Base-by-base conservation (phyloP, 30 jellyfish, hydroid and myxozoan species). In the Hydractinia symbiolongicarpus region DNA sequence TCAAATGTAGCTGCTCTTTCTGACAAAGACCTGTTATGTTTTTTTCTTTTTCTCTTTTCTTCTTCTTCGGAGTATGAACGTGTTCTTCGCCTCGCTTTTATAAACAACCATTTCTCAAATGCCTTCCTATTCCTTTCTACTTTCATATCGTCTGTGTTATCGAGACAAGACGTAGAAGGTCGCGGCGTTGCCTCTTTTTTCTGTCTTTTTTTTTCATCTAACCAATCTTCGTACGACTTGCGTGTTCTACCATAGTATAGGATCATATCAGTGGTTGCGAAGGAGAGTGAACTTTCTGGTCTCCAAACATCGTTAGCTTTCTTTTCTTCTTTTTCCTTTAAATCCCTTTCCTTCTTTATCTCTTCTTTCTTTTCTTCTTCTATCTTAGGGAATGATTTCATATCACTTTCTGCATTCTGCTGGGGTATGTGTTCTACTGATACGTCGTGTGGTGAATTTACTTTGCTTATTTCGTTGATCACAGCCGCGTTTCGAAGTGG, bases 121-220 rank as follows among this genome's bases (percentile, higher is more conserved):
- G 80, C 80, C n/a, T 71, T 71, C 80, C 9, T 71, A 71, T 71
- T 71, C 69, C 17, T 49, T 9, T 71, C 80, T 10, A 15, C 67
- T 20, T 71, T 71, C 17, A 11, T 58, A 13, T 3, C 69, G 17
- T 71, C 80, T 9, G 9, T 7, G 40, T 71, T 5, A 5, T 50
- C 61, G 11, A 10, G 11, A 7, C 15, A 15, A 8, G 30, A 15
- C 50, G 56, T 71, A 54, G 30, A 20, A 6, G 61, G 4, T 20
- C 15, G 13, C 0, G 9, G 56, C 16, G 40, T 20, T 5, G n/a
- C 51, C 80, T 71, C 61, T 50, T n/a, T 11, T 19, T 5, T 71
- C 80, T 20, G 71, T 71, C 67, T 30, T 20, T 6, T 55, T 50
- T 71, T 71, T 15, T 20, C 54, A 8, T 20, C 54, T 15, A 71